Percentiles rank a stretch among this genome's conserved stretches.
Conservation (phyloP, 1,140 invertebrate genomes). For the Drosophila rufa region DNA sequence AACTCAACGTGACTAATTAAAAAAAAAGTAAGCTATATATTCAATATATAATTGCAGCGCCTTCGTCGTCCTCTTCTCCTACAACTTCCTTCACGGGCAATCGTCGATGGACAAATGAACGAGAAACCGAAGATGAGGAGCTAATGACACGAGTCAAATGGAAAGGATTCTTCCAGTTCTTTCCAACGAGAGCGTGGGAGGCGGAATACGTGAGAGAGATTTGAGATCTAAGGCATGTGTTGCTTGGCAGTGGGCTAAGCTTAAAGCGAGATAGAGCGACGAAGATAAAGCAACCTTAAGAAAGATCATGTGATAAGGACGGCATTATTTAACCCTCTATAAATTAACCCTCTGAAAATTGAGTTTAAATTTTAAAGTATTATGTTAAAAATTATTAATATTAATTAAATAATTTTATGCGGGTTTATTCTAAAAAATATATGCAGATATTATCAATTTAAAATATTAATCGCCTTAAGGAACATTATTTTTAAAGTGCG, state of each 20-base stretch:
- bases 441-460: not conserved
- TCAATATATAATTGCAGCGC: constrained; percentile 62
- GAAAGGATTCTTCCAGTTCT: not conserved
- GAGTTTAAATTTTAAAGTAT: not conserved
- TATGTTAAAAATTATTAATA: not conserved
- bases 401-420: not conserved
- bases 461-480: not conserved
- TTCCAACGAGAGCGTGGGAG: constrained; percentile 15
- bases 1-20: constrained; percentile 71
- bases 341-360: not conserved
- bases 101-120: constrained; percentile 71
- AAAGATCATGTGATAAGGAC: not conserved
- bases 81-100: constrained; percentile 63
- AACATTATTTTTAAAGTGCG: not conserved
- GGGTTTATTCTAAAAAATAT: not conserved
- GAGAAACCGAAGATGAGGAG: constrained; percentile 32
- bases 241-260: not conserved
- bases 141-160: not conserved
- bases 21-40: constrained; percentile 59
- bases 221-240: constrained; percentile 11
- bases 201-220: not conserved
- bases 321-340: not conserved
- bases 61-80: constrained; percentile 30
- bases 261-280: not conserved
- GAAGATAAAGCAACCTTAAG: not conserved